These are phyloP conservation scores for Amphiduros pacificus DNA, from an alignment of 2,888 invertebrate species.

Conservation along the genomic window DNA sequence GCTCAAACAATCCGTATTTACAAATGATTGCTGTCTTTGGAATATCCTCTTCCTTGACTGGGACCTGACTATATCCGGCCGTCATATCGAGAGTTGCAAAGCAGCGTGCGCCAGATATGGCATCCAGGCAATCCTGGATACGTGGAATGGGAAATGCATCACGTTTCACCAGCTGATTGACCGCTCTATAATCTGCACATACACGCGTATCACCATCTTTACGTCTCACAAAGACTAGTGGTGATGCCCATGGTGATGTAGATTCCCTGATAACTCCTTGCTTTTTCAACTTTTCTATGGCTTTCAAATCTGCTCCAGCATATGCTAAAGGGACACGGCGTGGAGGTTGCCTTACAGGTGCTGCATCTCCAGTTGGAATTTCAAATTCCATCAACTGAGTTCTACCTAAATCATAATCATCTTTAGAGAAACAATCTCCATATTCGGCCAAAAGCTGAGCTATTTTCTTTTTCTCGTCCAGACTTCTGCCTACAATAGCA, in stretches of 20 bases:
- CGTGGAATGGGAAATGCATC: slow-evolving; percentile 26
- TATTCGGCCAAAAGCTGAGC: neutral
- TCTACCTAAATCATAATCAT: neutral
- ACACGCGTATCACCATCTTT: slow-evolving; percentile 22
- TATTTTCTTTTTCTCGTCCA: neutral
- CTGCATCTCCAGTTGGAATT: neutral
- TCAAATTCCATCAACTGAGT: neutral
- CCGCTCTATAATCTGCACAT: slow-evolving; percentile 27
- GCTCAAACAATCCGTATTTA: slow-evolving; percentile 1
- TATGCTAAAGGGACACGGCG: neutral
- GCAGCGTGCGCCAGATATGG: slow-evolving; percentile 22
- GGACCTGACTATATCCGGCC: slow-evolving; percentile 9
- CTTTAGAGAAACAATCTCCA: neutral
- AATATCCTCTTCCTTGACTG: slow-evolving; percentile 4
- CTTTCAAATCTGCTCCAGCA: neutral
- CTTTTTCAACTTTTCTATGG: neutral
- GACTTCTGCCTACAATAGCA: neutral
- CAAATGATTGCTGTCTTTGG: slow-evolving; percentile 14
- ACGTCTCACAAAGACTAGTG: neutral
- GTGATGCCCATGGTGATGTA: neutral
- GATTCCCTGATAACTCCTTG: neutral
- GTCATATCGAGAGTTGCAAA: slow-evolving; percentile 28
- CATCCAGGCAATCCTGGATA: slow-evolving; percentile 18
- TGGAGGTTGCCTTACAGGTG: neutral
- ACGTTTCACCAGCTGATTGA: slow-evolving; percentile 24